Conservation (phyloP, 1,140 invertebrate species). For the Euura lappo region DNA sequence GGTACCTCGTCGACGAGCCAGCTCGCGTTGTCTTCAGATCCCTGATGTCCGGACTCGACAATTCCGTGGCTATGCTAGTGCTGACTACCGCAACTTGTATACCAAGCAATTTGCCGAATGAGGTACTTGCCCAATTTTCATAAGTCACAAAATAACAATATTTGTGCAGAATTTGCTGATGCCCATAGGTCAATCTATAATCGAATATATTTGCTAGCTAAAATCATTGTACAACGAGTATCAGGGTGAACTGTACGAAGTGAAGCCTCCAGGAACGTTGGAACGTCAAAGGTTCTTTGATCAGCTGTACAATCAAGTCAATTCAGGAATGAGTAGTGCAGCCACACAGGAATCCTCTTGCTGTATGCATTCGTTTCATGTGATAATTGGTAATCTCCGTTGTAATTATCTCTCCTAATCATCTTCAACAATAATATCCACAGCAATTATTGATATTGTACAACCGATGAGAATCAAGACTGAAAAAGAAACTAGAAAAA, state of each 20-base stretch:
- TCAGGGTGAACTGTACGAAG: constrained; percentile 48
- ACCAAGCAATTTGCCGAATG: constrained; percentile 49
- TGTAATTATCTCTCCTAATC: background rate
- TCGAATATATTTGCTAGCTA: constrained; percentile 1
- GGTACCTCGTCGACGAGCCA: constrained; percentile 57
- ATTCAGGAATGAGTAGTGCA: constrained; percentile 28
- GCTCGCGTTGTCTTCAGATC: constrained; percentile 58
- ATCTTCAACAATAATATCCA: background rate
- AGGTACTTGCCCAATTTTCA: constrained; percentile 38
- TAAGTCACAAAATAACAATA: too few species aligned
- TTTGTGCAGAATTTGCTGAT: too few species aligned
- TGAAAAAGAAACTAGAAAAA: background rate
- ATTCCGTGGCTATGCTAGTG: constrained; percentile 57
- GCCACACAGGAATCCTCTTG: constrained; percentile 42
- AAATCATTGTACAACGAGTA: constrained; percentile 42
- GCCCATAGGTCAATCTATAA: too few species aligned
- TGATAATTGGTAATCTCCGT: background rate
- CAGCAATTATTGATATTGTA: background rate
- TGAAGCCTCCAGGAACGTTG: constrained; percentile 32
- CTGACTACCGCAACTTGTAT: constrained; percentile 53
- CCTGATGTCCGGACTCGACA: constrained; percentile 57
- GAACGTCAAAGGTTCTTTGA: constrained; percentile 48
- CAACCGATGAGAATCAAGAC: background rate
- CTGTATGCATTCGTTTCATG: constrained; percentile 28
- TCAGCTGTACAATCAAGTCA: constrained; percentile 42